phyloP scores from a whole-genome alignment of 2,888 invertebrate genomes.

The Agonopterix arenella region DNA sequence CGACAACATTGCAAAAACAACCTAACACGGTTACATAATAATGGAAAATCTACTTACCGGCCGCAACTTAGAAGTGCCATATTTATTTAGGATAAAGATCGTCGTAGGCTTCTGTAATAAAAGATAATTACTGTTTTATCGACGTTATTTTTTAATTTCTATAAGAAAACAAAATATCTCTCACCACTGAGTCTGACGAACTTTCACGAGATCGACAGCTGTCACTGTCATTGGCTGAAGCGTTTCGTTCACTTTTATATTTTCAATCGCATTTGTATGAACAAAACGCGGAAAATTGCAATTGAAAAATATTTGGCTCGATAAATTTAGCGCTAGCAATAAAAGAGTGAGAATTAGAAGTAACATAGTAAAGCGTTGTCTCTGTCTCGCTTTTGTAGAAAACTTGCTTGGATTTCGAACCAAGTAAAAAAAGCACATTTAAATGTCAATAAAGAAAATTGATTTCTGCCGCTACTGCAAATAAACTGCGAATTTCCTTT shows the following conservation, averaged over 20 bases:
- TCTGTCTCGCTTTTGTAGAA: no score
- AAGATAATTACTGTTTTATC: neutral
- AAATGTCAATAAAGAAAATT: neutral
- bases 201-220: constrained; percentile 6
- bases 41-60: constrained; percentile 47
- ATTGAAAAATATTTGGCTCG: no score
- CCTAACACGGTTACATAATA: constrained; percentile 56
- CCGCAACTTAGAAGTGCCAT: constrained; percentile 59
- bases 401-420: no score
- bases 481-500: no score
- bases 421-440: no score
- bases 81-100: constrained; percentile 19
- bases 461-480: no score
- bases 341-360: no score
- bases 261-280: neutral
- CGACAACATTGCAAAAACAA: constrained; percentile 20
- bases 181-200: constrained; percentile 48
- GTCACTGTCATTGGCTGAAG: neutral
- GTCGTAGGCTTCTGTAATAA: constrained; percentile 48
- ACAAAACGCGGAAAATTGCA: neutral
- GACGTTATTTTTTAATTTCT: neutral
- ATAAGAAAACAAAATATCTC: constrained; percentile 23
- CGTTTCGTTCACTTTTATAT: neutral
- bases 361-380: no score
- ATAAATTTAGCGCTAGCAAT: no score